These are phyloP conservation scores for Sthenelais limicola DNA, from an alignment of 2,888 invertebrate species.

Conservation along the genomic window DNA sequence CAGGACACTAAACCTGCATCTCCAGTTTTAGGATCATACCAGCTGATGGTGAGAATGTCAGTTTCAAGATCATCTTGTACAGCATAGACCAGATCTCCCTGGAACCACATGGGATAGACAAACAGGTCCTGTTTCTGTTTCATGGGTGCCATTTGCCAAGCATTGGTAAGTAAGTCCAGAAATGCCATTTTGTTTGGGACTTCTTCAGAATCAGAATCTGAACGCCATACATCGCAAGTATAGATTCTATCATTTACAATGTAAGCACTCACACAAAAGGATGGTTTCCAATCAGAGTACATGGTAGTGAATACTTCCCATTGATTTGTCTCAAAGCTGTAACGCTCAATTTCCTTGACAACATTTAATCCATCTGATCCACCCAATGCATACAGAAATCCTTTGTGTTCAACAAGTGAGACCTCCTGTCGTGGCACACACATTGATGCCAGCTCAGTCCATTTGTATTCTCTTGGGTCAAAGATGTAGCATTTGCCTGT, in stretches of 20 bases:
- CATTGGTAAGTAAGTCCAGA: not conserved
- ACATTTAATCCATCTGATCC: slow-evolving; percentile 15
- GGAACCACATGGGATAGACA: slow-evolving; percentile 18
- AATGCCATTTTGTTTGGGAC: slow-evolving; percentile 8
- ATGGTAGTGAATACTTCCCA: slow-evolving; percentile 17
- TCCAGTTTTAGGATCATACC: slow-evolving; percentile 11
- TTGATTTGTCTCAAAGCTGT: slow-evolving; percentile 23
- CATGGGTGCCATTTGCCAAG: slow-evolving; percentile 2
- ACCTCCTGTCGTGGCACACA: not conserved
- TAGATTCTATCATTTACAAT: slow-evolving; percentile 7
- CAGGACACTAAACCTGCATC: not conserved
- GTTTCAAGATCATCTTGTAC: slow-evolving; percentile 3
- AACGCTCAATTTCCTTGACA: slow-evolving; percentile 9
- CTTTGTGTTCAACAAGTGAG: not conserved
- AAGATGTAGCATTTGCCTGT: slow-evolving; percentile 28
- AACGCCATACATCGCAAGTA: slow-evolving; percentile 12
- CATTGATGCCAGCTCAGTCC: slow-evolving; percentile 30
- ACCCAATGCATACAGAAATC: slow-evolving; percentile 1
- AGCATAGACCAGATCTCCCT: slow-evolving; percentile 3
- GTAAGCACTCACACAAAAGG: slow-evolving; percentile 23
- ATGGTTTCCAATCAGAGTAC: slow-evolving; percentile 8
- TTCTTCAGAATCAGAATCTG: slow-evolving; percentile 9
- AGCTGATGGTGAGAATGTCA: slow-evolving; percentile 11
- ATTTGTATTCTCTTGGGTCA: slow-evolving; percentile 15
- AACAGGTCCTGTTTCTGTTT: not conserved